A percentile compares a stretch with the other conserved stretches of the same genome.
Evolutionary conservation across 64 coral and sea anemone species (phyloP).

Genomic region (Pocillopora verrucosa): DNA sequence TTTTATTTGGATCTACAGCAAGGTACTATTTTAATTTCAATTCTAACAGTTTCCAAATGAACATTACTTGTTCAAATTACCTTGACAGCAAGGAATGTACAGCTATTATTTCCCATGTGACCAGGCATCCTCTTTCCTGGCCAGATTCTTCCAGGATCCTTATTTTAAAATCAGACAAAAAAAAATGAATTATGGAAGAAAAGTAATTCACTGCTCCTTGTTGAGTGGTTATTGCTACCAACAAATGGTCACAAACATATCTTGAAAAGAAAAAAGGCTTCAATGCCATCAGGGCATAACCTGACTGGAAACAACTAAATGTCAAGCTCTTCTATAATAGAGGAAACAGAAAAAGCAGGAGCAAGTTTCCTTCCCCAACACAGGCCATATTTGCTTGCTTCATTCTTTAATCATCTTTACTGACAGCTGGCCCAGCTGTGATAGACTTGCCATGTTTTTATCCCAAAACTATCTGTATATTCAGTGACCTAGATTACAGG

Average conservation of each 20-base stretch:
- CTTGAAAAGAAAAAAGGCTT: too few relatives aligned
- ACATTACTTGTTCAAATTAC: constrained; percentile 21
- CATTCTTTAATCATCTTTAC: too few relatives aligned
- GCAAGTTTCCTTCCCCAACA: too few relatives aligned
- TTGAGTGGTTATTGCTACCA: neutral
- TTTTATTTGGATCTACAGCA: too few relatives aligned
- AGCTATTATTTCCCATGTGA: constrained; percentile 95
- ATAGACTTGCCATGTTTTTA: too few relatives aligned
- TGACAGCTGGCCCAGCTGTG: too few relatives aligned
- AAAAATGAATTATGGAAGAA: too few relatives aligned
- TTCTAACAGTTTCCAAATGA: neutral
- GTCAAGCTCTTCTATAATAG: neutral
- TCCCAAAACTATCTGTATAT: too few relatives aligned
- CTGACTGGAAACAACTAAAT: neutral
- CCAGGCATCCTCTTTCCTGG: constrained; percentile 98
- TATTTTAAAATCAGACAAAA: neutral
- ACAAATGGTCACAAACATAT: too few relatives aligned
- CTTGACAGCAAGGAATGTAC: constrained; percentile 81
- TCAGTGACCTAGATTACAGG: too few relatives aligned
- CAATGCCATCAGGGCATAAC: neutral
- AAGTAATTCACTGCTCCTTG: neutral
- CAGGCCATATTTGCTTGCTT: too few relatives aligned
- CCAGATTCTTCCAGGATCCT: constrained; percentile 97
- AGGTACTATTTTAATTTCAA: too few relatives aligned
- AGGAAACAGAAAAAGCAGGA: neutral